Evolutionary conservation across 1,140 invertebrate genomes (phyloP), one percentile per base, ranked within the genome.

Genomic region (Pseudoatta argentina): DNA sequence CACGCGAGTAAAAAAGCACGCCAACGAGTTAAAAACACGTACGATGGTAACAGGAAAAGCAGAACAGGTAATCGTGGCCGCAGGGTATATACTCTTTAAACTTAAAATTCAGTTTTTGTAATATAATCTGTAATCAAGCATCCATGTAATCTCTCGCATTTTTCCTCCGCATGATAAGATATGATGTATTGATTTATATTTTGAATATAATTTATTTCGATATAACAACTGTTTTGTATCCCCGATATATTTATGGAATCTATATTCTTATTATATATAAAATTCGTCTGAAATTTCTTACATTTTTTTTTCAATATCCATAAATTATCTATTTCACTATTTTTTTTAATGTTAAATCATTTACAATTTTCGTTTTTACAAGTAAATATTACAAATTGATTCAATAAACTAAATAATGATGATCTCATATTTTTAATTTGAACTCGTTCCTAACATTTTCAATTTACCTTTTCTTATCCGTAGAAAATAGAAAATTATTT

Each of bases 71-170:
- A 83, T 83, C 79, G 79, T 83, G 55, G 55, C 79, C 39, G 79
- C 69, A 16, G 39, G 79, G 79, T 48, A 73, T 75, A 48, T 51
- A 83, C 69, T 83, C 79, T 83, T 83, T 83, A 83, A 83, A 75
- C 79, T 83, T 73, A 75, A 83, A 83, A 83, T 83, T 83, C 69
- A 83, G 79, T 83, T 83, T 83, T 83, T 18, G 69, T 75, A 82
- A 82, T 57, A 21, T 73, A 83, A 83, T 61, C 67, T 61, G 79
- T 73, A 83, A 83, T 83, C 69, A 83, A 73, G 79, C 69, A 83
- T 73, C 69, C 69, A 73, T 83, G 79, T 39, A 75, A 83, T 83
- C 67, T 48, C 67, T 44, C 14, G 18, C 27, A 61, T 21, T 83
- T 63, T 83, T 83, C 18, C 53, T 51, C 7, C 55, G 14, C 14